Evolutionary conservation across 2,797 vertebrate genomes (phyloP).

Genomic region (Myiothlypis chrysogaster): DNA sequence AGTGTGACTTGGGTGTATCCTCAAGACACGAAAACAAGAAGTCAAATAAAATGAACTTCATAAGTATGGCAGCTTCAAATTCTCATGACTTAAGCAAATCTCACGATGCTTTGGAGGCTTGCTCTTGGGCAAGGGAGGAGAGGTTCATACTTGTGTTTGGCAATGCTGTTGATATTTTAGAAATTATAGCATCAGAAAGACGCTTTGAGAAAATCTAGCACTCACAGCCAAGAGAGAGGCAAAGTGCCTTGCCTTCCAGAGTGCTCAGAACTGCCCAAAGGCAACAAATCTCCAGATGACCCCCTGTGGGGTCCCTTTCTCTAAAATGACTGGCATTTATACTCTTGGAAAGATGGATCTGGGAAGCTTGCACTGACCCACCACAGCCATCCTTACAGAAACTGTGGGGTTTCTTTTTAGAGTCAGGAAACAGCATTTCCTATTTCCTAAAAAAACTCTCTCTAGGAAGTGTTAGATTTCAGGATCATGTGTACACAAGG

Average conservation of each 20-base stretch:
- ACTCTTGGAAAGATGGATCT: neutral
- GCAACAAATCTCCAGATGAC: neutral
- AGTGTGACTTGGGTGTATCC: constrained; percentile 52
- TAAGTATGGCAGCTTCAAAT: neutral
- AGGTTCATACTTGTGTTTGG: neutral
- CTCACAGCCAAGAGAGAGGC: neutral
- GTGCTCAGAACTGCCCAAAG: neutral
- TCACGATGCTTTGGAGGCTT: neutral
- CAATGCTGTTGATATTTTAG: neutral
- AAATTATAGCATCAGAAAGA: neutral
- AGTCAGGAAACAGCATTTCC: neutral
- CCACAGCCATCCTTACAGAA: neutral
- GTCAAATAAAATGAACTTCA: neutral
- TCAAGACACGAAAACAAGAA: constrained; percentile 46
- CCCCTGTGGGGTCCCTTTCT: neutral
- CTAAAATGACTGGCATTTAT: neutral
- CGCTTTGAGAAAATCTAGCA: neutral
- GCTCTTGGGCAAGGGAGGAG: neutral
- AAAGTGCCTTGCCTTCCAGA: neutral
- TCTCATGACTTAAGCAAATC: constrained; percentile 37
- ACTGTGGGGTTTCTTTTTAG: neutral
- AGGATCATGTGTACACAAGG: neutral
- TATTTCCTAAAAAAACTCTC: neutral
- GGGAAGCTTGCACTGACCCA: neutral
- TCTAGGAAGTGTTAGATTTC: neutral